A percentile compares a stretch with the other conserved stretches of the same genome.
Evolutionary conservation across 1,140 invertebrate species (phyloP).

Genomic region (Euura saliciscinereae): DNA sequence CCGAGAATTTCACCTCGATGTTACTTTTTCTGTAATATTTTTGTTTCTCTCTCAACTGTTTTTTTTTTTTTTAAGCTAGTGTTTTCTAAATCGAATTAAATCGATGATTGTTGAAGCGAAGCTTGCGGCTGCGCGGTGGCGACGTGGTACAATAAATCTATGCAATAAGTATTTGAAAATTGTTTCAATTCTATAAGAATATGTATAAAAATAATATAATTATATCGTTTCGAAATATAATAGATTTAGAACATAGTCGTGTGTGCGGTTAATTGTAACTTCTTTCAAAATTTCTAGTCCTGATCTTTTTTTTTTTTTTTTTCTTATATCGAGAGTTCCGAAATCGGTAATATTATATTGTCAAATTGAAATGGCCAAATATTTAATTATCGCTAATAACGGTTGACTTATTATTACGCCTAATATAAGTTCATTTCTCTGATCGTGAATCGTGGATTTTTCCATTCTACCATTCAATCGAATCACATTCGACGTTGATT

Average conservation of each 20-base stretch:
- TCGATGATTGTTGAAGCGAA: too few relatives aligned
- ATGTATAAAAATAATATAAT: conserved; percentile 14
- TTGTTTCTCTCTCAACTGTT: too few relatives aligned
- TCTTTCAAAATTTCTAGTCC: conserved; percentile 50
- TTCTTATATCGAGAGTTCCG: conserved; percentile 17
- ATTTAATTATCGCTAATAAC: conserved; percentile 38
- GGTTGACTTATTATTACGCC: background rate
- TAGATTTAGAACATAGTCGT: conserved; percentile 19
- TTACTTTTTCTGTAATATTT: too few relatives aligned
- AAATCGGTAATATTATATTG: conserved; percentile 6
- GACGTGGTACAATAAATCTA: background rate
- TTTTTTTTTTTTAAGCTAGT: too few relatives aligned
- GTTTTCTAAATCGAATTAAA: too few relatives aligned
- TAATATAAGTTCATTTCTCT: background rate
- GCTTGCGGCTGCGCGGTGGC: background rate
- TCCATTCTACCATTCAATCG: background rate
- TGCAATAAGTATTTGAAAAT: conserved; percentile 28
- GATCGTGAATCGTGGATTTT: background rate
- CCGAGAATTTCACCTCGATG: background rate
- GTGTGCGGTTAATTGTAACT: conserved; percentile 25
- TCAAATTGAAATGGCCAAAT: conserved; percentile 50
- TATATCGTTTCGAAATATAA: conserved; percentile 26
- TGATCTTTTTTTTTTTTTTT: conserved; percentile 34
- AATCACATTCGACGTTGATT: background rate
- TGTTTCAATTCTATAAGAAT: conserved; percentile 25